Percentiles rank a stretch among this genome's conserved stretches.
Conservation (phyloP, 2,888 invertebrate genomes). For the Parnassius apollo region DNA sequence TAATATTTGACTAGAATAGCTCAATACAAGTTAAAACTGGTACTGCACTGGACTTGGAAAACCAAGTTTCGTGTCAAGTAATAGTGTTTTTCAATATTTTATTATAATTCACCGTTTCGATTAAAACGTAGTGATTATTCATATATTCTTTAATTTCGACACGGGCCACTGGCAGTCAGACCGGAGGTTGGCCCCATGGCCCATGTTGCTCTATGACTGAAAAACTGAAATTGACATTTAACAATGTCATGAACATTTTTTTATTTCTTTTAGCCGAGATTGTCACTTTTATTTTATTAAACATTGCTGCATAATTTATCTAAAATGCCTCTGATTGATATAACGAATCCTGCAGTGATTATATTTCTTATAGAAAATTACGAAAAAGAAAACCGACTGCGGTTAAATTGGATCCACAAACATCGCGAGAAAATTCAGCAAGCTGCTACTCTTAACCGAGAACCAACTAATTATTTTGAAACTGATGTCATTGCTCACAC, state of each 20-base stretch:
- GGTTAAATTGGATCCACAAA: conserved; percentile 50
- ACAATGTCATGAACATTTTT: conserved; percentile 7
- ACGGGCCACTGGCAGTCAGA: too few species aligned
- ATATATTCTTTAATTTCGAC: too few species aligned
- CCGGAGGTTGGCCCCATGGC: too few species aligned
- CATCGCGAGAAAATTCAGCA: conserved; percentile 43
- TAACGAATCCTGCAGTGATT: conserved; percentile 50
- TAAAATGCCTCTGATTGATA: conserved; percentile 50
- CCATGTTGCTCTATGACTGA: too few species aligned
- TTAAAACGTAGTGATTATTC: conserved; percentile 5
- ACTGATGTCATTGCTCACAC: conserved; percentile 47
- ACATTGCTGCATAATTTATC: conserved; percentile 19
- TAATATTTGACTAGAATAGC: too few species aligned
- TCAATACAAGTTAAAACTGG: background rate
- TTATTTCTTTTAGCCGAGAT: conserved; percentile 23
- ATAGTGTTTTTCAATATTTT: conserved; percentile 24
- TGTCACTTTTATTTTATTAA: conserved; percentile 18
- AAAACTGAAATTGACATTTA: conserved; percentile 16
- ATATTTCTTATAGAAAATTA: conserved; percentile 51
- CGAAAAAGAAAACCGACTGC: conserved; percentile 50
- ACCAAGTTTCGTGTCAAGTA: too few species aligned
- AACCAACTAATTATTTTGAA: conserved; percentile 51
- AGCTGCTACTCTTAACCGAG: conserved; percentile 48
- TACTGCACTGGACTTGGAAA: background rate
- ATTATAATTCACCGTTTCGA: conserved; percentile 35